Evolutionary conservation across 1,140 invertebrate genomes (phyloP), one percentile per base, ranked within the genome.

Genomic region (Oryctes rhinoceros): DNA sequence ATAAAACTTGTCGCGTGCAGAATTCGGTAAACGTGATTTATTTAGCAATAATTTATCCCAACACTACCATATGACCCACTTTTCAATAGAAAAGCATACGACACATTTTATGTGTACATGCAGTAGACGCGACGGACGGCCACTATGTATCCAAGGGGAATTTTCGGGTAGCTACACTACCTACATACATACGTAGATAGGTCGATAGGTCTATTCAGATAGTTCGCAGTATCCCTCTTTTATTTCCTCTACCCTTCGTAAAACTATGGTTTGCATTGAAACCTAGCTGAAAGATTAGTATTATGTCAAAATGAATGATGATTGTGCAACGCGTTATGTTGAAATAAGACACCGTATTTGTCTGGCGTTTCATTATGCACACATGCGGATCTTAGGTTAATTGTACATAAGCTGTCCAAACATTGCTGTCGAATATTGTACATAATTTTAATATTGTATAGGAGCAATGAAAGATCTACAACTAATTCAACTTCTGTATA

Each of bases 41-140:
- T 79, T 79, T 65, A 48, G 24, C 53, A 59, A 65, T 79, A 65
- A 62, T 71, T 71, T 71, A 71, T 71, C 65, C 65, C 65, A 35
- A 62, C 39, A 79, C n/a, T 39, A 39, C 39, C 78, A 79, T 62
- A 79, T 79, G 78, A 79, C 78, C 78, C 78, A 79, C 59, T 79
- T 79, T 79, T 79, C 20, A 79, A 71, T 71, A 71, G 65, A 71
- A 71, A 71, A 71, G 65, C 65, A 20, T 37, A 71, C 65, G 65
- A 71, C 65, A 71, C 65, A 71, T 71, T 71, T 71, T 71, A 71
- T 71, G 65, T 71, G 65, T 71, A 71, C 35, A 59, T 24, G 65
- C 15, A 71, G 65, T 71, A 37, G 65, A 71, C 20, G 65, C 10
- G 65, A 30, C 65, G 20, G n/a, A 71, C 11, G 35, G 65, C 15